Evolutionary conservation across 2,797 vertebrate species (phyloP), one percentile per base, ranked within the genome.

Genomic region (Danio tinwini): DNA sequence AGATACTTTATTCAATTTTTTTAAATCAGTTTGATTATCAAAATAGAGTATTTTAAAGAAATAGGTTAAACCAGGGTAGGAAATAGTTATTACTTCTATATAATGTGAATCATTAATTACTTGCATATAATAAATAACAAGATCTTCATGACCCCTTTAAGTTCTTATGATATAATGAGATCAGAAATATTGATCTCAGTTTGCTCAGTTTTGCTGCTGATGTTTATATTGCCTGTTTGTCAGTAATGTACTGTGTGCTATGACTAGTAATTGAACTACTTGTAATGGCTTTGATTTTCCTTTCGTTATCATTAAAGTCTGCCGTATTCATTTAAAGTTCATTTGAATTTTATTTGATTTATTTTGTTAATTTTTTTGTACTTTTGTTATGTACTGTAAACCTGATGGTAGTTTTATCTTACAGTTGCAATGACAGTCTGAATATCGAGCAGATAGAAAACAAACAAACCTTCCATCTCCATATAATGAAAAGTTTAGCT

Each of bases 191-290:
- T 84, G 70, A 12, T 74, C 64, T 84, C 13, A 16, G n/a, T 82
- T 69, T 52, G 61, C 78, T 81, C 76, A 44, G 67, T 67, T 64
- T 56, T 74, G 45, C 29, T 52, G 37, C 81, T 45, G 42, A 69
- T 80, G 70, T 75, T 64, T 47, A 83, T 77, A 76, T 81, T 86
- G 82, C 80, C 81, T 83, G 84, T 83, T 67, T 85, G 81, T 83
- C 45, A 59, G 53, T 81, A 77, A 45, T 77, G 82, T 85, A 65
- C 64, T 87, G 84, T 87, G 86, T 87, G 84, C 85, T 73, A 59
- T 85, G 14, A 76, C 44, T 70, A 83, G 74, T 84, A 16, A 80
- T 64, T 82, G 58, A 56, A 76, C 52, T 64, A 74, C 50, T 44
- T 44, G 5, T 61, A 42, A 82, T 74, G 50, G 44, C 61, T 77